Conservation (phyloP, 2,797 vertebrate species). For the Pseudochirops cupreus region DNA sequence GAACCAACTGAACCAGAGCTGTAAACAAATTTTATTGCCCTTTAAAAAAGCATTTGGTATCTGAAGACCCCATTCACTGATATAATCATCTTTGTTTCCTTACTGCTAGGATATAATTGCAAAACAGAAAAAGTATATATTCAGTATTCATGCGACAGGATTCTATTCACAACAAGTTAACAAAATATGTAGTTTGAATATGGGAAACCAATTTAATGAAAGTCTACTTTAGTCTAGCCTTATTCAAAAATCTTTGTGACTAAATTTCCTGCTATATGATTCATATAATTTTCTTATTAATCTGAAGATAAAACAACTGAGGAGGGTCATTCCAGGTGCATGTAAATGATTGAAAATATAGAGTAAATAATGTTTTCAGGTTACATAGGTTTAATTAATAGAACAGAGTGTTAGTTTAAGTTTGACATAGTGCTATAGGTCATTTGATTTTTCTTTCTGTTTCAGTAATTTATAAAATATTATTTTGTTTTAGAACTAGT, state of each 20-base stretch:
- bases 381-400: not conserved
- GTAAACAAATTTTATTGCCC: slow-evolving; percentile 66
- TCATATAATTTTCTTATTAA: not conserved
- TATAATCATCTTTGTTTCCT: slow-evolving; percentile 76
- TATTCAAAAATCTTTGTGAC: slow-evolving; percentile 10
- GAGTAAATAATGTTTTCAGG: not conserved
- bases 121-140: slow-evolving; percentile 46
- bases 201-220: not conserved
- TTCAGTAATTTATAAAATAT: slow-evolving; percentile 20
- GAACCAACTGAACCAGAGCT: slow-evolving; percentile 79
- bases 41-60: slow-evolving; percentile 66
- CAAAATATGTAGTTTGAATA: slow-evolving; percentile 19
- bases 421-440: not conserved
- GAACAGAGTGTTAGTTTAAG: not conserved
- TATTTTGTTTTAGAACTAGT: not conserved
- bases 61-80: slow-evolving; percentile 74
- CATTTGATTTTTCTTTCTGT: not conserved
- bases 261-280: not conserved
- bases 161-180: not conserved
- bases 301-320: not conserved
- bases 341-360: not conserved
- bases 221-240: not conserved
- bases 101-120: not conserved
- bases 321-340: not conserved
- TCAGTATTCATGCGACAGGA: slow-evolving; percentile 16